phyloP scores from a whole-genome alignment of 2,797 vertebrate genomes.

The Gymnothorax reevesii region DNA sequence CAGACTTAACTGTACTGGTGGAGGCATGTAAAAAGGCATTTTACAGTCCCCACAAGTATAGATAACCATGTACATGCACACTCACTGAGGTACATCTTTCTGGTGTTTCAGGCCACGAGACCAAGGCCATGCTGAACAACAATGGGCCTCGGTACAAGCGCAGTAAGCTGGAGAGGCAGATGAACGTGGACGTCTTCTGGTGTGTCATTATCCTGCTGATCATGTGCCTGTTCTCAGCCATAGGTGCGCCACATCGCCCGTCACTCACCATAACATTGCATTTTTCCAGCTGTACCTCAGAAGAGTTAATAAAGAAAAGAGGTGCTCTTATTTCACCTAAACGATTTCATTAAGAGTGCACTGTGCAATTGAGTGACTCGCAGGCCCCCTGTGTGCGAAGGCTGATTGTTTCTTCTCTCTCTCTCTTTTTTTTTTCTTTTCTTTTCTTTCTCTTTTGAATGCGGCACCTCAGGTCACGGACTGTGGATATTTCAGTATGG shows the following conservation, averaged over 20 bases:
- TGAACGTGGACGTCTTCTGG: slow-evolving; percentile 96
- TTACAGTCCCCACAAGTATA: too few relatives aligned
- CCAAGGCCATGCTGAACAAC: slow-evolving; percentile 97
- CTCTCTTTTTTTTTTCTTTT: too few relatives aligned
- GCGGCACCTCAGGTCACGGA: slow-evolving; percentile 80
- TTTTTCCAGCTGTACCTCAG: too few relatives aligned
- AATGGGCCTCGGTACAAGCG: slow-evolving; percentile 96
- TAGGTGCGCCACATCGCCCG: slow-evolving; percentile 74
- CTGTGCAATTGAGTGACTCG: not conserved
- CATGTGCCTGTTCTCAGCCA: slow-evolving; percentile 92
- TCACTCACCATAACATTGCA: not conserved
- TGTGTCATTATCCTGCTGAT: slow-evolving; percentile 92
- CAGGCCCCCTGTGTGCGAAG: not conserved
- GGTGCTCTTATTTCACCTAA: not conserved
- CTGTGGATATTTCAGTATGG: slow-evolving; percentile 89
- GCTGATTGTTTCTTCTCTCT: not conserved
- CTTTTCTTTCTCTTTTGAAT: too few relatives aligned
- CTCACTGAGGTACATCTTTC: slow-evolving; percentile 6
- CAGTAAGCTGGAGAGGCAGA: slow-evolving; percentile 93
- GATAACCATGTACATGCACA: not conserved
- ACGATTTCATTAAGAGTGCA: not conserved
- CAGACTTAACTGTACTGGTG: too few relatives aligned
- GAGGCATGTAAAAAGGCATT: too few relatives aligned
- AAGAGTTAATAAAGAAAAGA: too few relatives aligned
- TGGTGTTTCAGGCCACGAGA: slow-evolving; percentile 86